phyloP scores from a whole-genome alignment of 2,113 vertebrate genomes.

The Tachycineta bicolor region DNA sequence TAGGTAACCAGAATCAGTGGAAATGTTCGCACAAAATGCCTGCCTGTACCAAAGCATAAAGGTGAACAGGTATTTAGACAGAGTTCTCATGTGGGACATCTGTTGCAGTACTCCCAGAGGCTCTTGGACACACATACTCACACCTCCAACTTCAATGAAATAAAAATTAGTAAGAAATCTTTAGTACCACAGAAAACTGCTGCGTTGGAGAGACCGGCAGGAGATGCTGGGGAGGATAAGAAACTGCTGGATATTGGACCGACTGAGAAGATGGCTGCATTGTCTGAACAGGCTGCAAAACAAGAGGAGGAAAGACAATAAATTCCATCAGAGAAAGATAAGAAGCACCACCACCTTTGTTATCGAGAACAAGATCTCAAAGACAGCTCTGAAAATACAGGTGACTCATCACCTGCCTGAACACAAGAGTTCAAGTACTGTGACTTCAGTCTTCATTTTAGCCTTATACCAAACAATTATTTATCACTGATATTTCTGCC shows the following conservation, averaged over 20 bases:
- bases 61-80: not conserved
- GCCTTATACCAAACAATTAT: not conserved
- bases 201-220: slow-evolving; percentile 86
- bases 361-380: not conserved
- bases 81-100: not conserved
- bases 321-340: not conserved
- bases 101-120: not conserved
- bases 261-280: slow-evolving; percentile 80
- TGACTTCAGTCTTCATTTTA: not conserved
- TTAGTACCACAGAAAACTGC: slow-evolving; percentile 84
- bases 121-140: not conserved
- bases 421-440: not conserved
- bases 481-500: not conserved
- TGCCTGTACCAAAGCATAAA: not conserved
- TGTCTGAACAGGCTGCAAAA: slow-evolving; percentile 73
- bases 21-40: not conserved
- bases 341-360: not conserved
- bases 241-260: slow-evolving; percentile 87
- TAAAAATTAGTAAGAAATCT: not conserved
- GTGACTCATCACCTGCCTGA: not conserved
- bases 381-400: not conserved
- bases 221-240: slow-evolving; percentile 89
- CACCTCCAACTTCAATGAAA: not conserved
- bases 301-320: slow-evolving; percentile 42
- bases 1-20: not conserved